phyloP scores from a whole-genome alignment of 2,113 vertebrate genomes.

The Abramis brama region DNA sequence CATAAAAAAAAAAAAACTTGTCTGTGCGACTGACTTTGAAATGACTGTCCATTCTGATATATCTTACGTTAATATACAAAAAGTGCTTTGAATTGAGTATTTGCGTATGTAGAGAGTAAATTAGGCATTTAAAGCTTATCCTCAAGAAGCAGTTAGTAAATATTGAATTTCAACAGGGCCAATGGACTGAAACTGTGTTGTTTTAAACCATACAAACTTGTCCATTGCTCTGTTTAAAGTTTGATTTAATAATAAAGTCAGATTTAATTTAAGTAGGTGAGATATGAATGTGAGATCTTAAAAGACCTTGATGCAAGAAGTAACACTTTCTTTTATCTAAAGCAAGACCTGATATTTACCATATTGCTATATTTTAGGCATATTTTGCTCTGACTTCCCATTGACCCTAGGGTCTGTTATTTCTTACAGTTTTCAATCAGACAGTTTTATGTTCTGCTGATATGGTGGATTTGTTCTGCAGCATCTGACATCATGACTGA shows the following conservation, averaged over 20 bases:
- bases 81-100: neutral
- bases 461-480: neutral
- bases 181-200: neutral
- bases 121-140: neutral
- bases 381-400: neutral
- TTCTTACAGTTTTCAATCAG: neutral
- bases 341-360: neutral
- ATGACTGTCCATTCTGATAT: neutral
- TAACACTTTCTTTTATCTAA: neutral
- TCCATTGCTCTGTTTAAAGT: neutral
- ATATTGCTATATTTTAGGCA: neutral
- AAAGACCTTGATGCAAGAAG: neutral
- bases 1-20: neutral
- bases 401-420: neutral
- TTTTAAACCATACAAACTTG: neutral
- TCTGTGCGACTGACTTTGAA: neutral
- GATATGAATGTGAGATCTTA: neutral
- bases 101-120: neutral
- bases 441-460: constrained; percentile 16
- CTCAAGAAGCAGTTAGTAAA: neutral
- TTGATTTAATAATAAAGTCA: neutral
- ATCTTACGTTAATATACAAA: neutral
- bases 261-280: neutral
- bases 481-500: constrained; percentile 28
- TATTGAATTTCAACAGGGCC: neutral